phyloP scores from a whole-genome alignment of 2,888 invertebrate genomes.

The Noctua janthe region DNA sequence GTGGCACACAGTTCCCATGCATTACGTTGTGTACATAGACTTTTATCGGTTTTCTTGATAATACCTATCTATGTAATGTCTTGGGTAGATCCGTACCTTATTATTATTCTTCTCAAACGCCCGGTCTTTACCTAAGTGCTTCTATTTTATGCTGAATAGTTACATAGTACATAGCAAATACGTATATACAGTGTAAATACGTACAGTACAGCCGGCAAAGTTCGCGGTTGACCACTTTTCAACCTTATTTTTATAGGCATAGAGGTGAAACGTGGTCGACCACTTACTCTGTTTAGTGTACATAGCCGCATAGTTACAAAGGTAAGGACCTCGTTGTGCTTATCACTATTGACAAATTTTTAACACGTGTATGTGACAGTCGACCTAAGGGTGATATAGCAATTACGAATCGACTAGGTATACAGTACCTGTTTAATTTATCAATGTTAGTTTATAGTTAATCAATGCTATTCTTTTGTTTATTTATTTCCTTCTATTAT shows the following conservation, averaged over 20 bases:
- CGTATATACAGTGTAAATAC: neutral
- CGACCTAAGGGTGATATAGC: neutral
- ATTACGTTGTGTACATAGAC: constrained; percentile 18
- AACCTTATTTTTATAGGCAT: neutral
- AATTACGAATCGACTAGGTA: neutral
- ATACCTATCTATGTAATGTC: constrained; percentile 18
- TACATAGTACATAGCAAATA: neutral
- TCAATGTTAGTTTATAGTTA: neutral
- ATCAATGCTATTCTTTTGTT: too few species aligned
- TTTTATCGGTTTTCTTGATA: constrained; percentile 60
- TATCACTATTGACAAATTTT: neutral
- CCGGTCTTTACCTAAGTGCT: constrained; percentile 20
- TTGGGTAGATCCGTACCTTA: constrained; percentile 17
- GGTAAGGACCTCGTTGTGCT: neutral
- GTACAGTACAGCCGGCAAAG: neutral
- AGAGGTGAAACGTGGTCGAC: neutral
- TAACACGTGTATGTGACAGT: neutral
- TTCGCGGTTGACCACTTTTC: neutral
- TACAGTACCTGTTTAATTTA: neutral
- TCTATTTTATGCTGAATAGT: constrained; percentile 3
- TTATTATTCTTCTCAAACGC: constrained; percentile 48
- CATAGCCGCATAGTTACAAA: neutral
- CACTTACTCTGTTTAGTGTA: neutral
- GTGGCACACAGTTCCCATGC: constrained; percentile 45
- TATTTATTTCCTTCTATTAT: too few species aligned